Percentiles rank a stretch among this genome's conserved stretches.
Evolutionary conservation across 2,113 vertebrate genomes (phyloP).

Genomic region (Oreocharis arfaki): DNA sequence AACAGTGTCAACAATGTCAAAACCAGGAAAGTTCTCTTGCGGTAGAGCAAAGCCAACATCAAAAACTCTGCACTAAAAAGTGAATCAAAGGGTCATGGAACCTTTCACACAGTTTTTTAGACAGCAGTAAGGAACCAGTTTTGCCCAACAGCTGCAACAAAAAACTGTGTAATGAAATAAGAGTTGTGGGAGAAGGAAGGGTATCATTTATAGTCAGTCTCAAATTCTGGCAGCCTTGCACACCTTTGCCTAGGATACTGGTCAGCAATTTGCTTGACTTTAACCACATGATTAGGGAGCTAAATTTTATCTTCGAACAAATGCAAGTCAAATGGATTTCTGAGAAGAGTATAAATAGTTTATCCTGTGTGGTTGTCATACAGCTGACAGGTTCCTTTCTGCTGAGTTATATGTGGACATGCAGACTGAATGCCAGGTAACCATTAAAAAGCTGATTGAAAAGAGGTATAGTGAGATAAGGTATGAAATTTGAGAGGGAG

Average conservation of each 20-base stretch:
- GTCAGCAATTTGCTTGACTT: not conserved
- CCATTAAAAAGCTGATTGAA: not conserved
- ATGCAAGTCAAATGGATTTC: not conserved
- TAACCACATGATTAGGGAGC: not conserved
- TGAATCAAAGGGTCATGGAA: not conserved
- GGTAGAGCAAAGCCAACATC: not conserved
- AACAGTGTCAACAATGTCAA: not conserved
- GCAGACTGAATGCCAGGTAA: not conserved
- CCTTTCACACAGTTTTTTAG: not conserved
- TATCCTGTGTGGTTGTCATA: not conserved
- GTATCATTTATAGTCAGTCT: not conserved
- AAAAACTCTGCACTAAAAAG: not conserved
- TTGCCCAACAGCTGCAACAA: not conserved
- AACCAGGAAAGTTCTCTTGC: not conserved
- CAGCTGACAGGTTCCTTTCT: not conserved
- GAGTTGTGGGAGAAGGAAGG: not conserved
- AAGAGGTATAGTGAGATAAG: not conserved
- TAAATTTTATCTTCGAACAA: not conserved
- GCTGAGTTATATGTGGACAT: not conserved
- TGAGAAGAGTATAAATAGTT: not conserved
- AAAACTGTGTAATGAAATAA: not conserved
- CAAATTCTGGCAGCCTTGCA: not conserved
- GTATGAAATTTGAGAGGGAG: not conserved
- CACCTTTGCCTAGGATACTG: not conserved
- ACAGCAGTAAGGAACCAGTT: not conserved